These are phyloP conservation scores for Myrmecophaga tridactyla DNA, from an alignment of 2,113 vertebrate species.

Conservation along the genomic window DNA sequence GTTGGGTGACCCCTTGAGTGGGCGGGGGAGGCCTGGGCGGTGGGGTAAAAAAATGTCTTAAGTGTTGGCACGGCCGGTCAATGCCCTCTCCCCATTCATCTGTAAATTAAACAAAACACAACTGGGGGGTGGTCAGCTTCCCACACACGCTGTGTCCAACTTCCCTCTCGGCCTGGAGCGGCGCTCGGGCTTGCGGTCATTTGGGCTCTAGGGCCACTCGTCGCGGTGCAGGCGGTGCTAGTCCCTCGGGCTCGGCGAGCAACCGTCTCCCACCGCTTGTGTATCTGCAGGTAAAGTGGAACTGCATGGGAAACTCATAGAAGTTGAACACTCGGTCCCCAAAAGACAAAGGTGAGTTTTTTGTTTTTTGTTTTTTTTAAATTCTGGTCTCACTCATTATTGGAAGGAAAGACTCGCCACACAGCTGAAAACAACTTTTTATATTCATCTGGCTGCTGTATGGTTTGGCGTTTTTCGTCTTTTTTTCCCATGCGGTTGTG, in stretches of 20 bases:
- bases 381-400: background rate
- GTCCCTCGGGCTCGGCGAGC: background rate
- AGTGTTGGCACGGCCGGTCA: background rate
- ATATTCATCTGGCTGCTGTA: background rate
- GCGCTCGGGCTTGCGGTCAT: background rate
- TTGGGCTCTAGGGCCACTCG: background rate
- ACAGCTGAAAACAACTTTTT: background rate
- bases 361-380: too few relatives aligned
- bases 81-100: background rate
- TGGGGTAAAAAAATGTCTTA: background rate
- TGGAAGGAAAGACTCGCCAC: background rate
- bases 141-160: background rate
- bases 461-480: background rate
- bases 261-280: slow-evolving; percentile 48
- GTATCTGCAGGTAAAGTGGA: slow-evolving; percentile 94
- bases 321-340: slow-evolving; percentile 97
- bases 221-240: background rate
- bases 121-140: background rate
- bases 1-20: background rate
- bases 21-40: background rate
- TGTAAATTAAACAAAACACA: background rate
- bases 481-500: background rate
- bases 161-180: background rate
- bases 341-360: slow-evolving; percentile 95
- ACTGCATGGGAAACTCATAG: slow-evolving; percentile 96